Evolutionary conservation across 2,888 invertebrate genomes (phyloP), one percentile per base, ranked within the genome.

Genomic region (Nasonia oneida): DNA sequence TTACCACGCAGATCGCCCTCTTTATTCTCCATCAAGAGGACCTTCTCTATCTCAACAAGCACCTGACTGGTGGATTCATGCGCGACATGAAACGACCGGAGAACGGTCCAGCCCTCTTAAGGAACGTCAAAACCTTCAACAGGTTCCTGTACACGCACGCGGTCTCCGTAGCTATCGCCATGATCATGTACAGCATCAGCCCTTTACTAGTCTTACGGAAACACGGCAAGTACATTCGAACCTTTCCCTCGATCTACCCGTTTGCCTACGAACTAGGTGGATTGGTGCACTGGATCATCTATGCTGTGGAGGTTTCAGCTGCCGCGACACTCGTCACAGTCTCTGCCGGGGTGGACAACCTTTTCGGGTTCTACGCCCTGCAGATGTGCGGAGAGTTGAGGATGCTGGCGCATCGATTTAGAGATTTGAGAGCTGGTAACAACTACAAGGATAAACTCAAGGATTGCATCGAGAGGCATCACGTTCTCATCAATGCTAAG

Each of bases 341-440:
- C 42, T 2, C 42, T 89, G 10, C 33, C 8, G 86, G 88, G 0
- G 87, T 89, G 5, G 90, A 91, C 47, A 86, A 86, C 0, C 83
- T 90, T 8, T 91, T 90, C 80, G 89, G 90, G 12, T 85, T 89
- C 12, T 89, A 89, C 53, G 61, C 89, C 14, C 89, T 90, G 70
- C 90, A 90, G 67, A 89, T 91, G 80, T 42, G 37, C 37, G 37
- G 37, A 37, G 37, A 37, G 4, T 37, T 37, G 37, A 37, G 37
- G 37, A 37, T 84, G 14, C 85, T 90, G 73, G 85, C 88, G 0
- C 83, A 84, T 42, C 75, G 86, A 2, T 87, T 89, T 57, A 64
- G 37, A 0, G 87, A 88, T 33, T 42, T 87, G 3, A 76, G 71
- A 2, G 18, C 71, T 4, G 8, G 74, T 0, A 64, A 85, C 0